Conservation (phyloP, 2,797 vertebrate genomes). For the Diglossa cyanea region DNA sequence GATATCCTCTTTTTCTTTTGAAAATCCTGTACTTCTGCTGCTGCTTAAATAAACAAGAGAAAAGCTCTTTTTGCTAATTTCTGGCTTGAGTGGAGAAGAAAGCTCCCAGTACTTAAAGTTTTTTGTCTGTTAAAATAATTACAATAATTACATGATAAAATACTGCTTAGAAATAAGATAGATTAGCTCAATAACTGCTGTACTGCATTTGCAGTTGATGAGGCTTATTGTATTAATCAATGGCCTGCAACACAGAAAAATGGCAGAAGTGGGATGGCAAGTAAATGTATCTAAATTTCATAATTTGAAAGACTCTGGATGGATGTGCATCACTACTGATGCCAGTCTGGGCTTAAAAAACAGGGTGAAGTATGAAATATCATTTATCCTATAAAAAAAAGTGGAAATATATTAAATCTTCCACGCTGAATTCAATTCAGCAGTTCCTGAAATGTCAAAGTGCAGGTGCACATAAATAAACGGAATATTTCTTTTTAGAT, state of each 20-base stretch:
- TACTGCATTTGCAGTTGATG: conserved; percentile 37
- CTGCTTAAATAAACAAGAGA: conserved; percentile 11
- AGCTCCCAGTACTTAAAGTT: background rate
- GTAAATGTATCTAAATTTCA: background rate
- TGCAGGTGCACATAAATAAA: background rate
- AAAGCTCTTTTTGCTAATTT: conserved; percentile 41
- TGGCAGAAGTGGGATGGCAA: background rate
- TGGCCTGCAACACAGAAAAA: background rate
- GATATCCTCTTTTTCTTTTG: background rate
- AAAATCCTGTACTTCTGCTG: background rate
- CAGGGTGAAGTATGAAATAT: background rate
- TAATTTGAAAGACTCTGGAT: background rate
- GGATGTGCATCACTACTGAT: background rate
- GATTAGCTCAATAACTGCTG: conserved; percentile 43
- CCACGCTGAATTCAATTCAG: background rate
- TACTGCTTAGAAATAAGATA: conserved; percentile 49
- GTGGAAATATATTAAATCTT: background rate
- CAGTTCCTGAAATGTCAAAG: background rate
- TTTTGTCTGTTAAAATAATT: conserved; percentile 41
- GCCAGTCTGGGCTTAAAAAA: background rate
- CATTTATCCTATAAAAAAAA: background rate
- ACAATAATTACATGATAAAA: conserved; percentile 55
- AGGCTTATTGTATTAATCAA: conserved; percentile 13
- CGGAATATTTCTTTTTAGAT: background rate
- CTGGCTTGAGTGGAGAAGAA: conserved; percentile 14